Evolutionary conservation across 1,140 invertebrate species (phyloP).

Genomic region (Drosophila seguyi): DNA sequence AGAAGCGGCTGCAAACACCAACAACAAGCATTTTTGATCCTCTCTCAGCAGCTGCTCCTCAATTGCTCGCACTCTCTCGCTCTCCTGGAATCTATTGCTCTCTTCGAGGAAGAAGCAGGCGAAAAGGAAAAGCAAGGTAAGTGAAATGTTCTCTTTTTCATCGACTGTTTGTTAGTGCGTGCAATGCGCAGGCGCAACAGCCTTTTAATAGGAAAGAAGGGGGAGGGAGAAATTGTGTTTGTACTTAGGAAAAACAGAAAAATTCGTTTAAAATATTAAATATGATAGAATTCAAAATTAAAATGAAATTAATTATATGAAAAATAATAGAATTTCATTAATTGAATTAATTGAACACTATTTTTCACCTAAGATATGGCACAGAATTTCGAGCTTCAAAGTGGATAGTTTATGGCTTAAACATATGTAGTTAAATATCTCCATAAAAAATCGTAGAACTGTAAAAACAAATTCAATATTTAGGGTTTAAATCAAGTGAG

Average conservation of each 20-base stretch:
- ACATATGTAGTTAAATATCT: no score
- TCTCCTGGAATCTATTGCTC: background rate
- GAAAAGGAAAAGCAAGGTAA: conserved; percentile 16
- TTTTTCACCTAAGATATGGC: no score
- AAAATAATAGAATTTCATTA: no score
- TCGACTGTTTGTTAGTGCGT: background rate
- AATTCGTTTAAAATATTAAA: no score
- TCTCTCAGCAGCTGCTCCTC: conserved; percentile 41
- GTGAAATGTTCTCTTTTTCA: conserved; percentile 14
- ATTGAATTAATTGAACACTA: no score
- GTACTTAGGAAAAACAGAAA: background rate
- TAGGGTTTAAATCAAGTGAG: background rate
- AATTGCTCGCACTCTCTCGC: background rate
- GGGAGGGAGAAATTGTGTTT: background rate
- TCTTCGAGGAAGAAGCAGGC: background rate
- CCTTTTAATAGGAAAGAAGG: background rate
- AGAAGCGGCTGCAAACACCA: conserved; percentile 9
- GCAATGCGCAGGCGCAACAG: conserved; percentile 14
- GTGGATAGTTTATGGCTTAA: no score
- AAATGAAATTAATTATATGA: no score
- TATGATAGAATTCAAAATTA: no score
- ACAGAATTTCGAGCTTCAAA: no score
- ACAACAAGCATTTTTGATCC: conserved; percentile 40
- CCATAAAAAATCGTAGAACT: background rate
- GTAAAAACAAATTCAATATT: background rate